These are phyloP conservation scores for Platerodrilus igneus DNA, from an alignment of 2,888 invertebrate genomes.

Conservation along the genomic window DNA sequence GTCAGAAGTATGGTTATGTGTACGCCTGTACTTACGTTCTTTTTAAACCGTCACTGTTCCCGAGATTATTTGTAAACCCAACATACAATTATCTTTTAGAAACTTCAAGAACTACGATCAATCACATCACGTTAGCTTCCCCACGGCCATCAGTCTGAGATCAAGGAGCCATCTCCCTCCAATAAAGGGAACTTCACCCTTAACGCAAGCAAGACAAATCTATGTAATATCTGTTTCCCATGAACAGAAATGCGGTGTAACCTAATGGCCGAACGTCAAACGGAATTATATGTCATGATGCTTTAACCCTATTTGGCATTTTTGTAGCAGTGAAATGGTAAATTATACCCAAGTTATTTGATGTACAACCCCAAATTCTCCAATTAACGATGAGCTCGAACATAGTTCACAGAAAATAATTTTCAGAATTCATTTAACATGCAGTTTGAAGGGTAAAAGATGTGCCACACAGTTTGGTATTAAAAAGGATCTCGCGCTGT, in stretches of 20 bases:
- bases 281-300: conserved; percentile 24
- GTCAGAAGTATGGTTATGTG: too few species aligned
- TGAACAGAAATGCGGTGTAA: conserved; percentile 34
- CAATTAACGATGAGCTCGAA: conserved; percentile 17
- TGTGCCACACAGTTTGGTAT: conserved; percentile 11
- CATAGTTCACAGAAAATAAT: too few species aligned
- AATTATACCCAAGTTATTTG: conserved; percentile 2
- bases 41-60: too few species aligned
- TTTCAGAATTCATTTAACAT: too few species aligned
- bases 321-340: conserved; percentile 17
- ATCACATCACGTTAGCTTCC: conserved; percentile 39
- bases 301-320: conserved; percentile 24
- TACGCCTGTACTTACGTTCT: too few species aligned
- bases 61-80: too few species aligned
- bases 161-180: conserved; percentile 33
- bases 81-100: conserved; percentile 35
- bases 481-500: conserved; percentile 15
- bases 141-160: conserved; percentile 37
- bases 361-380: conserved; percentile 10
- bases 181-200: conserved; percentile 23
- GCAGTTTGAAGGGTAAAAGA: too few species aligned
- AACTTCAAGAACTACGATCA: conserved; percentile 41
- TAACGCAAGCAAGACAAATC: conserved; percentile 38
- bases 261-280: conserved; percentile 27
- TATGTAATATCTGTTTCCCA: conserved; percentile 40